A percentile compares a stretch with the other conserved stretches of the same genome.
Evolutionary conservation across 2,888 invertebrate genomes (phyloP).

Genomic region (Deroplatys truncata): DNA sequence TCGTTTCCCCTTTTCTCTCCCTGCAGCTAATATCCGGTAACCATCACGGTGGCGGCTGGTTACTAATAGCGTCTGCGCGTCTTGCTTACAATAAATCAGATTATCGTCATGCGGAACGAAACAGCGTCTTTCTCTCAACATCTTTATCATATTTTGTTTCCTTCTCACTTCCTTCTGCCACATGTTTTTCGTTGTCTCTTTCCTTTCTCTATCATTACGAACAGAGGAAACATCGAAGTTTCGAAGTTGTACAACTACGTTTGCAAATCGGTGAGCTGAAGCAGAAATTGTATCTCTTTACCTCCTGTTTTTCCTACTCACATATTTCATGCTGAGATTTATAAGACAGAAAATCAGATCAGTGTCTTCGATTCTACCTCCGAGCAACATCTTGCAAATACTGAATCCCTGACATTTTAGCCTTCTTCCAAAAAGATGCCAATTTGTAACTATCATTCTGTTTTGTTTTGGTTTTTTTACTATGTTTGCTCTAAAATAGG

Average conservation of each 20-base stretch:
- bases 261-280: not conserved
- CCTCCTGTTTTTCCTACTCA: no score
- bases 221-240: not conserved
- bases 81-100: conserved; percentile 10
- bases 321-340: no score
- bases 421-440: no score
- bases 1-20: not conserved
- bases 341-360: no score
- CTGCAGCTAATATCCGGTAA: not conserved
- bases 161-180: not conserved
- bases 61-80: not conserved
- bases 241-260: not conserved
- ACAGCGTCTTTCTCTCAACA: not conserved
- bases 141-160: not conserved
- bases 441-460: no score
- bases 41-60: not conserved
- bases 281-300: not conserved
- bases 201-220: not conserved
- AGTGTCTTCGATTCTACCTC: no score
- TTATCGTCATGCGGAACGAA: conserved; percentile 14
- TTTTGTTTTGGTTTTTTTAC: no score
- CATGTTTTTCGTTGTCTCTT: not conserved
- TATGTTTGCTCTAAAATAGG: no score
- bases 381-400: no score
- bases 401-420: no score